A percentile compares a stretch with the other conserved stretches of the same genome.
Evolutionary conservation across 2,113 vertebrate genomes (phyloP).

Genomic region (Ovibos moschatus): DNA sequence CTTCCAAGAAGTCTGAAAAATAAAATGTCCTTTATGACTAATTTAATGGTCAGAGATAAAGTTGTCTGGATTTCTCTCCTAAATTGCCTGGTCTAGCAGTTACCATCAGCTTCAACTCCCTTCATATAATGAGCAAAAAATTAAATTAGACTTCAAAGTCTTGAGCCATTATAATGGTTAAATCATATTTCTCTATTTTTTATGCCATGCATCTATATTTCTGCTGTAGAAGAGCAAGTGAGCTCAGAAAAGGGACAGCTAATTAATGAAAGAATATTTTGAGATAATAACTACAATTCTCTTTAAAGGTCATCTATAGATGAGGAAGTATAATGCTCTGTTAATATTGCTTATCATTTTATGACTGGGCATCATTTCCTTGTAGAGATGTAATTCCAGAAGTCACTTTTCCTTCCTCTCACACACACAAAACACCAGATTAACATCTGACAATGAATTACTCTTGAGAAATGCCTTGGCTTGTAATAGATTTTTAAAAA

Average conservation of each 20-base stretch:
- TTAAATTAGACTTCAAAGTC: constrained; percentile 72
- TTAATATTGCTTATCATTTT: constrained; percentile 81
- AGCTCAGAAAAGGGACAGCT: constrained; percentile 67
- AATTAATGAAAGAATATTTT: constrained; percentile 80
- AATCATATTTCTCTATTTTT: constrained; percentile 78
- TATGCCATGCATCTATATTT: constrained; percentile 78
- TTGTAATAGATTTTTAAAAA: constrained; percentile 40
- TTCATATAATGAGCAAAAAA: constrained; percentile 74
- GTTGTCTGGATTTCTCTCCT: constrained; percentile 60
- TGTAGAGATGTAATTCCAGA: constrained; percentile 53
- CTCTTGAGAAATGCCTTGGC: constrained; percentile 28
- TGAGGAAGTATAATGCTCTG: constrained; percentile 77
- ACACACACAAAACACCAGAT: constrained; percentile 54
- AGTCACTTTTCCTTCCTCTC: constrained; percentile 49
- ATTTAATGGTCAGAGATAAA: constrained; percentile 73
- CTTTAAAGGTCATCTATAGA: constrained; percentile 86
- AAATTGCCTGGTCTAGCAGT: constrained; percentile 59
- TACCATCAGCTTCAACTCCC: constrained; percentile 65
- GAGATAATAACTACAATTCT: constrained; percentile 84
- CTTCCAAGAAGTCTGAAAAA: constrained; percentile 66
- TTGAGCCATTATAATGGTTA: constrained; percentile 73
- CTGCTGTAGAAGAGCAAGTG: constrained; percentile 71
- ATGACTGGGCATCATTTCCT: constrained; percentile 67
- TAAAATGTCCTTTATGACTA: constrained; percentile 70
- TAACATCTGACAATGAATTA: constrained; percentile 46